Base-by-base conservation (phyloP, 2,888 invertebrate species). In the Hydraecia micacea region DNA sequence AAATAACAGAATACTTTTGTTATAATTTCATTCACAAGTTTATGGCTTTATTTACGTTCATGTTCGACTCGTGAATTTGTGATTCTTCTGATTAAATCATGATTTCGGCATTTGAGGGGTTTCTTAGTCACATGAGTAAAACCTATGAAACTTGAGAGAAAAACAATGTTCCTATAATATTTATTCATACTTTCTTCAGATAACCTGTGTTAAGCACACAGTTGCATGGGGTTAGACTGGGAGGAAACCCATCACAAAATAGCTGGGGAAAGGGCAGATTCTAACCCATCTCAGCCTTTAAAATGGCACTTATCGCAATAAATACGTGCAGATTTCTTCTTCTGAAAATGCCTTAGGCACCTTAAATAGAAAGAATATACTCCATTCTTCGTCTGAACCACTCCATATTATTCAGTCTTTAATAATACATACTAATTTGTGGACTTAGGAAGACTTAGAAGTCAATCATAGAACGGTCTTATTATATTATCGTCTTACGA, bases 361-460 rank as follows among this genome's bases (percentile, higher is more conserved):
- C 5, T 36, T n/a, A 55, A 18, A 28, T 28, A n/a, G n/a, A n/a
- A n/a, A n/a, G n/a, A 55, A 25, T 21, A 1, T 32, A 36, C n/a
- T 36, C 52, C 13, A 52, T 62, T 77, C 21, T 55, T 32, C n/a
- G 36, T 63, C 11, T 11, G 39, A 49, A 63, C 42, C 18, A 46
- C 28, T 69, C 21, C 60, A 42, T 78, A 18, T 66, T 65, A 15
- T 66, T 82, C 25, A 32, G 11, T 28, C 58, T 32, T 25, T 13
- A 25, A 52, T 80, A 63, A 80, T 68, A 63, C 18, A 42, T 68
- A 80, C 65, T 60, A 73, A 66, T 73, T 42, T 55, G 65, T 85
- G 49, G 42, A 86, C 70, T 69, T 66, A 46, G 15, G 67, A 70
- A 72, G 69, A 73, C 66, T n/a, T 62, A 46, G 28, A 71, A 63